Percentiles rank a stretch among this genome's conserved stretches.
These are phyloP conservation scores for Lepus americanus DNA, from an alignment of 2,113 vertebrate genomes.

Conservation along the genomic window DNA sequence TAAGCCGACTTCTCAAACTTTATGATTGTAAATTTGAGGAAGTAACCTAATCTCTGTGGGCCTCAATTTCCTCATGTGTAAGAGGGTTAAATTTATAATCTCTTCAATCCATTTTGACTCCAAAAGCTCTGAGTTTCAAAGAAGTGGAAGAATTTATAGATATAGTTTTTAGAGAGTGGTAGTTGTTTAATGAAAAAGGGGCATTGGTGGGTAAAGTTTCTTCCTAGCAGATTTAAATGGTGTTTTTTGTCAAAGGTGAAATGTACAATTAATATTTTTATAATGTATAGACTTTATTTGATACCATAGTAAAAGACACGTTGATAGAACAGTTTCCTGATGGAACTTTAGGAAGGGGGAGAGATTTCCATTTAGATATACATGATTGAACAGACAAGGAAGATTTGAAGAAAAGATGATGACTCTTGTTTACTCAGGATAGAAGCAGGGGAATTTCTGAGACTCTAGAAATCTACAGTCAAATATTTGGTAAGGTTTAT, in stretches of 20 bases:
- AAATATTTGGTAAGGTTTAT: constrained; percentile 47
- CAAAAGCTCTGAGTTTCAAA: constrained; percentile 35
- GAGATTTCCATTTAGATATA: constrained; percentile 35
- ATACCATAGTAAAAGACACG: constrained; percentile 57
- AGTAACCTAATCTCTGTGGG: constrained; percentile 4
- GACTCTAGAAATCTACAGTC: neutral
- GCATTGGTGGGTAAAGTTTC: neutral
- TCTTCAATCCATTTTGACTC: constrained; percentile 37
- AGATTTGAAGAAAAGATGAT: constrained; percentile 51
- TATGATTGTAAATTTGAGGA: constrained; percentile 37
- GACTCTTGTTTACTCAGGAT: neutral
- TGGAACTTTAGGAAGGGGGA: neutral
- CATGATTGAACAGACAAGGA: neutral
- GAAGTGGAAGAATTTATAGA: neutral
- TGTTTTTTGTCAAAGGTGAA: constrained; percentile 37
- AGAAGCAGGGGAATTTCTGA: constrained; percentile 35
- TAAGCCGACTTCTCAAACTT: constrained; percentile 43
- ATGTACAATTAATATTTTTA: neutral
- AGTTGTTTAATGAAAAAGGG: neutral
- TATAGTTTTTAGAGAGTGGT: constrained; percentile 24
- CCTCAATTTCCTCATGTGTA: constrained; percentile 9
- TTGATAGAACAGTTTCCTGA: constrained; percentile 45
- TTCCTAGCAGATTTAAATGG: constrained; percentile 32
- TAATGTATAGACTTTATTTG: constrained; percentile 52
- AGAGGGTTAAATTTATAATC: constrained; percentile 33